Evolutionary conservation across 2,113 vertebrate species (phyloP).

Genomic region (Arizona elegans): DNA sequence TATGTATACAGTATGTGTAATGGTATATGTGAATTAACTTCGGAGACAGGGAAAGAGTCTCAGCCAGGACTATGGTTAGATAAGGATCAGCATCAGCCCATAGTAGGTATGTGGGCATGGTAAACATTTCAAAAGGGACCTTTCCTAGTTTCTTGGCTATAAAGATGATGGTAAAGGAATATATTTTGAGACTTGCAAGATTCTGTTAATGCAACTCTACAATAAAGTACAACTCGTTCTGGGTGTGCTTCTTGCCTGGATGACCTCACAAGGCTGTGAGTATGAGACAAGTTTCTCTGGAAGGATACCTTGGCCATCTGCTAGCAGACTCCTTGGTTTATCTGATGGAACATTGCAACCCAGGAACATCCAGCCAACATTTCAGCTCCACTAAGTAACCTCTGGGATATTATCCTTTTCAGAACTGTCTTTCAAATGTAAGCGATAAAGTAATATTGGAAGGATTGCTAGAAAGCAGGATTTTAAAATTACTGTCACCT

Average conservation of each 20-base stretch:
- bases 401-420: not conserved
- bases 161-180: not conserved
- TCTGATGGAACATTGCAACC: not conserved
- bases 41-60: not conserved
- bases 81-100: not conserved
- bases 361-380: not conserved
- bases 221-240: not conserved
- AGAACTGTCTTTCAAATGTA: not conserved
- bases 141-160: not conserved
- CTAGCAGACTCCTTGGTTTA: not conserved
- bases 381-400: not conserved
- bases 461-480: not conserved
- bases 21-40: not conserved
- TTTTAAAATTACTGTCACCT: not conserved
- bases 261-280: not conserved
- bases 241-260: not conserved
- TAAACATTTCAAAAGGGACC: not conserved
- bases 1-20: not conserved
- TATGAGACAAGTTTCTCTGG: not conserved
- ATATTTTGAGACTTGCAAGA: not conserved
- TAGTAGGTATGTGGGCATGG: not conserved
- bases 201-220: not conserved
- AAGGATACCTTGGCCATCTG: not conserved
- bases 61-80: not conserved
- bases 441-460: not conserved